Conservation (phyloP, 2,113 vertebrate species). For the Lophochroa leadbeateri region DNA sequence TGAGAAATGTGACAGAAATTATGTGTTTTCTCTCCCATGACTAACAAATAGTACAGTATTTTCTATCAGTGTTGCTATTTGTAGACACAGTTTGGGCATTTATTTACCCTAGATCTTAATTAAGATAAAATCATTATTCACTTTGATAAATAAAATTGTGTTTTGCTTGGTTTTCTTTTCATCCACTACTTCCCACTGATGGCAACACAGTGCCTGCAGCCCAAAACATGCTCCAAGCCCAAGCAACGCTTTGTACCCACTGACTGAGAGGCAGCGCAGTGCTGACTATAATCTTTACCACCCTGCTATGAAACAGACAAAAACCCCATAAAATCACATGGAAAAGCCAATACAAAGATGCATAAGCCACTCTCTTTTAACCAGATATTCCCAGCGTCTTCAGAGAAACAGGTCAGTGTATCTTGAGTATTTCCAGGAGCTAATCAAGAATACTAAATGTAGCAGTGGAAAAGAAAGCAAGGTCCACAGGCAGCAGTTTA, state of each 20-base stretch:
- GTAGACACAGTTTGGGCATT: background rate
- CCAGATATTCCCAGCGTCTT: background rate
- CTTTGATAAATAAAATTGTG: background rate
- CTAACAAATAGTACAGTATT: background rate
- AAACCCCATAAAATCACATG: background rate
- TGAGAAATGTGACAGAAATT: background rate
- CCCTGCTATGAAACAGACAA: background rate
- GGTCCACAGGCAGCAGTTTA: background rate
- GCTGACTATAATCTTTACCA: background rate
- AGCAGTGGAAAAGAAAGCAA: background rate
- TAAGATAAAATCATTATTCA: background rate
- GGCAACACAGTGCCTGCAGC: background rate
- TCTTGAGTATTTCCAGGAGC: accelerated
- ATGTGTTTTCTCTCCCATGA: background rate
- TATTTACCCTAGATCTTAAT: background rate
- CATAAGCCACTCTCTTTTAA: background rate
- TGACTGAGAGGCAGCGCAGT: background rate
- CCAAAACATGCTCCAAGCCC: background rate
- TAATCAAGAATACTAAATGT: background rate
- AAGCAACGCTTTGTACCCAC: background rate
- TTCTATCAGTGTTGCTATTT: background rate
- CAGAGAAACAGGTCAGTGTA: background rate
- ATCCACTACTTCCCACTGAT: background rate
- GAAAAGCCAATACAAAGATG: background rate
- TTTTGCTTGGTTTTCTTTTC: background rate